Evolutionary conservation across 2,888 invertebrate genomes (phyloP).

Genomic region (Callyntrura sp.): DNA sequence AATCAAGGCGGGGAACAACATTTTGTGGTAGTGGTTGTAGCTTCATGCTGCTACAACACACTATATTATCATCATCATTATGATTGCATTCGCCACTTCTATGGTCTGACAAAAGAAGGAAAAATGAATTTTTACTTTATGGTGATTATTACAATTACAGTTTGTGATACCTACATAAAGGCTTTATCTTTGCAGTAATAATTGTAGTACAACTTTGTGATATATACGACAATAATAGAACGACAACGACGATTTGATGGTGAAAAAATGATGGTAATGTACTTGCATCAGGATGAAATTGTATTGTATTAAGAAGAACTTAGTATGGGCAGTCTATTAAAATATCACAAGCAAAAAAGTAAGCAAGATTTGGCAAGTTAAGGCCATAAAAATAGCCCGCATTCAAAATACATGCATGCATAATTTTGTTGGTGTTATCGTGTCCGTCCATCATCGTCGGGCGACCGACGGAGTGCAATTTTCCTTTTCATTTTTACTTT

Average conservation of each 20-base stretch:
- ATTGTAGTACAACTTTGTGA: constrained; percentile 42
- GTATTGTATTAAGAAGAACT: neutral
- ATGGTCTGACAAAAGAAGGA: neutral
- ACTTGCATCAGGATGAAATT: neutral
- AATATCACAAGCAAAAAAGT: neutral
- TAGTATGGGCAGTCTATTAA: constrained; percentile 30
- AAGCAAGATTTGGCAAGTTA: constrained; percentile 9
- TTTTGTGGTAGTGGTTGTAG: constrained; percentile 42
- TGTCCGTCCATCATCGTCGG: constrained; percentile 34
- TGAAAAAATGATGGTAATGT: neutral
- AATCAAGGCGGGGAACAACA: constrained; percentile 69
- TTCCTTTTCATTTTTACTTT: constrained; percentile 53
- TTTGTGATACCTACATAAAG: neutral
- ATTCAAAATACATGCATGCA: constrained; percentile 14
- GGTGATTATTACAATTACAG: constrained; percentile 19
- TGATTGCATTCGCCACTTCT: constrained; percentile 1
- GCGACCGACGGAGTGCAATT: constrained; percentile 9
- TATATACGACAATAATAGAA: constrained; percentile 16
- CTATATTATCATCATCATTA: constrained; percentile 24
- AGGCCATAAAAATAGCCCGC: constrained; percentile 54
- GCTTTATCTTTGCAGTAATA: neutral
- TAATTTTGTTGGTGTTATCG: constrained; percentile 29
- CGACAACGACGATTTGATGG: neutral
- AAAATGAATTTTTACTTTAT: constrained; percentile 9
- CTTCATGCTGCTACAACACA: constrained; percentile 63